Evolutionary conservation across 2,113 vertebrate genomes (phyloP).

Genomic region (Eclectus roratus): DNA sequence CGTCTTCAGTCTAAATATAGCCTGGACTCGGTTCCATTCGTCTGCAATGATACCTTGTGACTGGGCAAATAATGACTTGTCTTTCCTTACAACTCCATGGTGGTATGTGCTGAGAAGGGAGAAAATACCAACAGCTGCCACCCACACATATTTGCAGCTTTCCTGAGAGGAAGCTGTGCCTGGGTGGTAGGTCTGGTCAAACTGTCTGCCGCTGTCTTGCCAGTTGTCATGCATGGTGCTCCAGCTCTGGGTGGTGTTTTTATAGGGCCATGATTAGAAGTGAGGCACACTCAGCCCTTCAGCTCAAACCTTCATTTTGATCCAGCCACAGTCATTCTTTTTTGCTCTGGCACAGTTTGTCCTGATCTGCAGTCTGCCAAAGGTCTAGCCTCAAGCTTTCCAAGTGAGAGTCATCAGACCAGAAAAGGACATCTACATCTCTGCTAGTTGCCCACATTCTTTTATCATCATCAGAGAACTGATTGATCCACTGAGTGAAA

Average conservation of each 20-base stretch:
- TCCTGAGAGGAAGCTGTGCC: not conserved
- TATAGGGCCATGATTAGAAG: not conserved
- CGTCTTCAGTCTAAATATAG: not conserved
- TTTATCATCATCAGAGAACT: not conserved
- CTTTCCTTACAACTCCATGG: not conserved
- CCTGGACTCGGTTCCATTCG: not conserved
- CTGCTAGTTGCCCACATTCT: not conserved
- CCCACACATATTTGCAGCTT: not conserved
- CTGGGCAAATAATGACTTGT: not conserved
- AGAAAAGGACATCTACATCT: not conserved
- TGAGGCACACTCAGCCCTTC: not conserved
- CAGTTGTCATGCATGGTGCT: not conserved
- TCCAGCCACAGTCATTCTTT: not conserved
- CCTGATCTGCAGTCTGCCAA: not conserved
- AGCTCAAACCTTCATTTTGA: not conserved
- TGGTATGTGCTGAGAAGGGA: not conserved
- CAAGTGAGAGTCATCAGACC: not conserved
- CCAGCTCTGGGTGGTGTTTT: not conserved
- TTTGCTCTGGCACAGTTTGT: not conserved
- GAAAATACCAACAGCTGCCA: not conserved
- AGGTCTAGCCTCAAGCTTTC: not conserved
- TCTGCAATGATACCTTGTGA: not conserved
- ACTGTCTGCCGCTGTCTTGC: accelerated
- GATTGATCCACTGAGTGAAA: not conserved
- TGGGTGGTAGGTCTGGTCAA: not conserved